Evolutionary conservation across 2,888 invertebrate species (phyloP).

Genomic region (Dryocosmus kuriphilus): DNA sequence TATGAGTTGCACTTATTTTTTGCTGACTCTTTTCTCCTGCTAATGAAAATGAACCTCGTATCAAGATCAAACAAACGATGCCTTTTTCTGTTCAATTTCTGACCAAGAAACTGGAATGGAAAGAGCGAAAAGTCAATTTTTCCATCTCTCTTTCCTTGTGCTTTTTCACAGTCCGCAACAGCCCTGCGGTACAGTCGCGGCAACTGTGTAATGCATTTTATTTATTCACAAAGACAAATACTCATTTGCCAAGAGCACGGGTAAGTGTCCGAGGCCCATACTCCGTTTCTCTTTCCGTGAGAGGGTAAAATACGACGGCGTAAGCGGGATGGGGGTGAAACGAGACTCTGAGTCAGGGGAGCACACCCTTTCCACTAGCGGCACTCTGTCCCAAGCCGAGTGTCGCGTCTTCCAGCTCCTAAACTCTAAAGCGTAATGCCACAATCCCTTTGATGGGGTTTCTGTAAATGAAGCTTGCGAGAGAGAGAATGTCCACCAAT

Average conservation of each 20-base stretch:
- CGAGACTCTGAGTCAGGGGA: slow-evolving; percentile 18
- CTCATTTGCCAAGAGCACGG: slow-evolving; percentile 68
- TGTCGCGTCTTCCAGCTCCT: slow-evolving; percentile 59
- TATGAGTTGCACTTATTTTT: too few relatives aligned
- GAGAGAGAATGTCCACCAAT: slow-evolving; percentile 40
- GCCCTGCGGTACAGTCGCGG: slow-evolving; percentile 47
- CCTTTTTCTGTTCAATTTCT: slow-evolving; percentile 33
- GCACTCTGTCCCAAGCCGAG: slow-evolving; percentile 40
- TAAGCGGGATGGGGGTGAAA: neutral
- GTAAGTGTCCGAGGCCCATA: slow-evolving; percentile 60
- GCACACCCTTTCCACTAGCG: slow-evolving; percentile 30
- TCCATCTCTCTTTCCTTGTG: slow-evolving; percentile 46
- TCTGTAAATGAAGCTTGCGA: slow-evolving; percentile 74
- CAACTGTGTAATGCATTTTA: slow-evolving; percentile 73
- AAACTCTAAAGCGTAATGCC: slow-evolving; percentile 73
- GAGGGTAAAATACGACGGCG: slow-evolving; percentile 34
- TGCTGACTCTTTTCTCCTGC: too few relatives aligned
- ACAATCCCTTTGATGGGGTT: slow-evolving; percentile 77
- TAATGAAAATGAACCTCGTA: neutral
- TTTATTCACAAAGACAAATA: slow-evolving; percentile 78
- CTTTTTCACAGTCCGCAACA: slow-evolving; percentile 45
- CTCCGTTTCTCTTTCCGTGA: slow-evolving; percentile 43
- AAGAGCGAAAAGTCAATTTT: slow-evolving; percentile 44
- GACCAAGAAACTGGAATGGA: slow-evolving; percentile 47
- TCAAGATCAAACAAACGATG: neutral